Evolutionary conservation across 2,113 vertebrate genomes (phyloP).

Genomic region (Pterocles gutturalis): DNA sequence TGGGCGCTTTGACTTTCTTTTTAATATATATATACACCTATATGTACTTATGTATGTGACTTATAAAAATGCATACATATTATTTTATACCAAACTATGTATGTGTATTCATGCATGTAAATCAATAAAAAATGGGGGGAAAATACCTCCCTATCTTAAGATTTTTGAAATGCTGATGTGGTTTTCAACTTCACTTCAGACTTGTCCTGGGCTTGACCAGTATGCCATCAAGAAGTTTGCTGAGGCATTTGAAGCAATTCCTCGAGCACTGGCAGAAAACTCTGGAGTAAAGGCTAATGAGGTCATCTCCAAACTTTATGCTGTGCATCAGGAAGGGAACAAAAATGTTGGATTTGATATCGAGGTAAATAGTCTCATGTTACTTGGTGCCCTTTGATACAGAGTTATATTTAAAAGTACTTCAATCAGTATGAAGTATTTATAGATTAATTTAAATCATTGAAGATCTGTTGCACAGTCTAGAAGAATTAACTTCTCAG

Average conservation of each 20-base stretch:
- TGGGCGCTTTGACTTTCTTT: not conserved
- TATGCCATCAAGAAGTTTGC: slow-evolving; percentile 98
- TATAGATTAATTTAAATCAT: not conserved
- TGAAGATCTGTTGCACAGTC: not conserved
- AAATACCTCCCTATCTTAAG: fast-evolving
- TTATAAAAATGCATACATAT: not conserved
- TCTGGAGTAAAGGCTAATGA: slow-evolving; percentile 94
- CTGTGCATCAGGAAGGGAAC: slow-evolving; percentile 94
- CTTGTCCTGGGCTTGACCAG: slow-evolving; percentile 95
- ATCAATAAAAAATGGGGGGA: not conserved
- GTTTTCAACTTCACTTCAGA: slow-evolving; percentile 75
- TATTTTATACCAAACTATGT: not conserved
- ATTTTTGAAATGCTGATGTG: not conserved
- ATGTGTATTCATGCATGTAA: not conserved
- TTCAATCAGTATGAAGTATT: not conserved
- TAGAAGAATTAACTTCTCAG: not conserved
- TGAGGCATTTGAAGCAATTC: slow-evolving; percentile 92
- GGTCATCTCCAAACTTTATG: slow-evolving; percentile 94
- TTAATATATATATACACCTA: not conserved
- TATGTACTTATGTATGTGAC: not conserved
- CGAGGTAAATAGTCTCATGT: slow-evolving; percentile 80
- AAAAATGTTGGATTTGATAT: slow-evolving; percentile 96
- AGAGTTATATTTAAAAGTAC: not conserved
- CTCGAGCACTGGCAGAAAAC: slow-evolving; percentile 93
- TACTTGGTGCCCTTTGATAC: not conserved